These are phyloP conservation scores for Macropis europaea DNA, from an alignment of 2,888 invertebrate species.

Conservation along the genomic window DNA sequence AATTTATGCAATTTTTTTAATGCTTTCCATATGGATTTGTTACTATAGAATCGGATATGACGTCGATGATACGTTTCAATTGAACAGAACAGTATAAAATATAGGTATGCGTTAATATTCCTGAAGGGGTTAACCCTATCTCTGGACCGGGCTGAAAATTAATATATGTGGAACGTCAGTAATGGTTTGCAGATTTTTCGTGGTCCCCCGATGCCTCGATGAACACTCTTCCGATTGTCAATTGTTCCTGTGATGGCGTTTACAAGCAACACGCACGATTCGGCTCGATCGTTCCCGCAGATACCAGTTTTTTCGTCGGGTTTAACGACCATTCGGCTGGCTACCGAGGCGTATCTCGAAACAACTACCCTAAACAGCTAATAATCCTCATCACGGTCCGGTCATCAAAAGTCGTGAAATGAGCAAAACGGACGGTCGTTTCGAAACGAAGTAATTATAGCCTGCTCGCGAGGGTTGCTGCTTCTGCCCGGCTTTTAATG, in stretches of 20 bases:
- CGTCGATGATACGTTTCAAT: no score
- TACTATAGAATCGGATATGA: no score
- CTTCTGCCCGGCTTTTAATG: constrained; percentile 12
- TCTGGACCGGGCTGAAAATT: no score
- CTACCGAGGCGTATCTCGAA: constrained; percentile 22
- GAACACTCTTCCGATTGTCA: constrained; percentile 8
- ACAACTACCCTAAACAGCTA: constrained; percentile 43
- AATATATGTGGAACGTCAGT: no score
- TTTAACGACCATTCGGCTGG: constrained; percentile 35
- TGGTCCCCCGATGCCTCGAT: neutral
- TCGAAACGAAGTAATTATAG: constrained; percentile 58
- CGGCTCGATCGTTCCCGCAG: constrained; percentile 7
- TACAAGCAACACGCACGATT: constrained; percentile 5
- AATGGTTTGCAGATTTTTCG: neutral
- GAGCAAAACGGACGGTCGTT: constrained; percentile 36
- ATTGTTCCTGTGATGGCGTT: constrained; percentile 8
- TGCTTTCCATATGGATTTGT: no score
- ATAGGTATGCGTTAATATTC: no score
- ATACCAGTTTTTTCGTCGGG: constrained; percentile 7
- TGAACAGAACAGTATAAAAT: no score
- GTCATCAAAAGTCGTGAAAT: constrained; percentile 23
- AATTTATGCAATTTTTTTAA: no score
- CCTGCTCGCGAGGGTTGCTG: neutral
- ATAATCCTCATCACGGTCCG: constrained; percentile 35
- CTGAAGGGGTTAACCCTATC: no score